Percentiles rank a stretch among this genome's conserved stretches.
Evolutionary conservation across 2,888 invertebrate genomes (phyloP).

Genomic region (Cerastoderma edule): DNA sequence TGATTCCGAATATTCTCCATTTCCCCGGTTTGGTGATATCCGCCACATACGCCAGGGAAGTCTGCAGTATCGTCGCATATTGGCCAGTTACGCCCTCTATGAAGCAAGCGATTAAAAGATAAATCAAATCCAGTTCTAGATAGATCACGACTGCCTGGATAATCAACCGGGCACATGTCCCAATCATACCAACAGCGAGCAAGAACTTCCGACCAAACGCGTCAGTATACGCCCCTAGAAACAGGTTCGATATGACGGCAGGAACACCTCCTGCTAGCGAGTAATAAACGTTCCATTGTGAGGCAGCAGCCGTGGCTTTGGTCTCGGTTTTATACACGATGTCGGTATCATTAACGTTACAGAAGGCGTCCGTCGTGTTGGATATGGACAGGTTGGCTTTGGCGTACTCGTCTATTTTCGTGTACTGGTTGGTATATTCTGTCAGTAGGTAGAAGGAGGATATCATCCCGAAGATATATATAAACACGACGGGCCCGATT

Average conservation of each 20-base stretch:
- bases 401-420: slow-evolving; percentile 31
- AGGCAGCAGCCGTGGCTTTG: slow-evolving; percentile 46
- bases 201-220: slow-evolving; percentile 64
- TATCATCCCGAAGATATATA: slow-evolving; percentile 48
- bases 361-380: slow-evolving; percentile 35
- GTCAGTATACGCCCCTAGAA: slow-evolving; percentile 63
- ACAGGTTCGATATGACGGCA: slow-evolving; percentile 43
- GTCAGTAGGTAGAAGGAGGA: slow-evolving; percentile 48
- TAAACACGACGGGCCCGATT: slow-evolving; percentile 51
- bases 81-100: slow-evolving; percentile 63
- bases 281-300: slow-evolving; percentile 56
- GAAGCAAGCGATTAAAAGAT: slow-evolving; percentile 56
- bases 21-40: slow-evolving; percentile 59
- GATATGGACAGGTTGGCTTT: slow-evolving; percentile 45
- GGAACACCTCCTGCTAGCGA: slow-evolving; percentile 55
- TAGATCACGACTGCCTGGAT: slow-evolving; percentile 53
- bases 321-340: slow-evolving; percentile 42
- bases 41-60: slow-evolving; percentile 53
- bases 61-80: slow-evolving; percentile 47
- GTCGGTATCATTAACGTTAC: slow-evolving; percentile 32
- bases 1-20: slow-evolving; percentile 49
- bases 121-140: slow-evolving; percentile 53
- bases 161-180: slow-evolving; percentile 50
- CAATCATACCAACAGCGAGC: slow-evolving; percentile 54
- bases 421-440: slow-evolving; percentile 51